phyloP scores from a whole-genome alignment of 1,140 invertebrate species.

The Homarus americanus region DNA sequence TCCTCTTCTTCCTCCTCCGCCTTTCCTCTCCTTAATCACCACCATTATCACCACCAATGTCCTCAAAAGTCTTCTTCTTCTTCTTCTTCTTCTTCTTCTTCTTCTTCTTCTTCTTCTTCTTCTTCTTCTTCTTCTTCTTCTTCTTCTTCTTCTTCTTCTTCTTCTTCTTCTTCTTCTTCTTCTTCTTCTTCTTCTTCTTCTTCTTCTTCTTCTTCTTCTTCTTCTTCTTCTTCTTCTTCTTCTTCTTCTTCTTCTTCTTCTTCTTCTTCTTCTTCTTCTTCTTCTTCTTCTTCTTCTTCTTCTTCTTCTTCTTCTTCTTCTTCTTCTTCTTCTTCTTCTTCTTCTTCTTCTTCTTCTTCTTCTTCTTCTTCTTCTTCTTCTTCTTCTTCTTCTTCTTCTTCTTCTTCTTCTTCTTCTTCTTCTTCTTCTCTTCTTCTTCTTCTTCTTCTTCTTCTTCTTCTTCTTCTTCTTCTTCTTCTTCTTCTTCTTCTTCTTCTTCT shows the following conservation, averaged over 20 bases:
- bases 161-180: neutral
- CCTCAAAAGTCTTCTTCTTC: no score
- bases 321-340: constrained; percentile 2
- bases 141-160: neutral
- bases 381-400: neutral
- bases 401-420: constrained; percentile 9
- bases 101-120: neutral
- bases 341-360: constrained; percentile 2
- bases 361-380: neutral
- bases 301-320: neutral
- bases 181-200: neutral
- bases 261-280: neutral
- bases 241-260: neutral
- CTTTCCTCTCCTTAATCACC: no score
- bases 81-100: neutral
- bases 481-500: neutral
- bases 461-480: neutral
- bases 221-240: neutral
- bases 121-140: no score
- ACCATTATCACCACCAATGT: no score
- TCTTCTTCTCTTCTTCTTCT: constrained; percentile 23
- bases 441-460: constrained; percentile 5
- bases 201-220: neutral
- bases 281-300: neutral
- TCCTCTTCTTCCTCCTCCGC: no score